Base-by-base conservation (phyloP, 2,888 invertebrate species). In the Brenthis hecate region DNA sequence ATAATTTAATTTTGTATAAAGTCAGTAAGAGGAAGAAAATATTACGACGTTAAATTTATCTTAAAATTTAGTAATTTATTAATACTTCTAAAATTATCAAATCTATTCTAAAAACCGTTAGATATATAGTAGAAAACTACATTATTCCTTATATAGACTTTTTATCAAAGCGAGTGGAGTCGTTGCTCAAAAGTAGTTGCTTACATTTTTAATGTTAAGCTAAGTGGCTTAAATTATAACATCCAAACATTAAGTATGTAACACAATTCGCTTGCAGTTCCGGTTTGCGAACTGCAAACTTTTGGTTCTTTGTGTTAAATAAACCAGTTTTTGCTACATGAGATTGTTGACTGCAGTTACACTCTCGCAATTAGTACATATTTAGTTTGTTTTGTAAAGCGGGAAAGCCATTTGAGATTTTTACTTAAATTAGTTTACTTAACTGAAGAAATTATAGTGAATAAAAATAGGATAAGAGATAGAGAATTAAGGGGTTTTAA, bases 231-330 rank as follows among this genome's bases (percentile, higher is more conserved):
- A 32, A 62, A 62, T 62, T 62, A 62, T 43, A 14, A 61, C 50
- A 50, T 61, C 36, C 16, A 53, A 61, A 62, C 6, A 36, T 13
- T 53, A 53, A 53, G 16, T n/a, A 16, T 6, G 51, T 51, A 51
- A 62, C 53, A 62, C 53, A 62, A 62, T 43, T 53, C 14, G 53
- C 53, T 62, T 62, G 53, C 36, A 62, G 62, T 53, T 62, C 53
- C 62, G 62, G 62, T 62, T 62, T 53, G 53, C 14, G 14, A 53
- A 36, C 53, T 43, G n/a, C 16, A 1, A 62, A 62, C 53, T 62
- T 53, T 62, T 19, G 19, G 62, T 53, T 62, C 62, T 62, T 62
- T 62, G 62, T 62, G 62, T 54, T 62, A 62, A 43, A 62, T 54
- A 53, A 54, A 62, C 53, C 32, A 62, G 54, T 43, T 62, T 62